A percentile compares a stretch with the other conserved stretches of the same genome.
These are phyloP conservation scores for Campaea margaritaria DNA, from an alignment of 2,888 invertebrate species.

Conservation along the genomic window DNA sequence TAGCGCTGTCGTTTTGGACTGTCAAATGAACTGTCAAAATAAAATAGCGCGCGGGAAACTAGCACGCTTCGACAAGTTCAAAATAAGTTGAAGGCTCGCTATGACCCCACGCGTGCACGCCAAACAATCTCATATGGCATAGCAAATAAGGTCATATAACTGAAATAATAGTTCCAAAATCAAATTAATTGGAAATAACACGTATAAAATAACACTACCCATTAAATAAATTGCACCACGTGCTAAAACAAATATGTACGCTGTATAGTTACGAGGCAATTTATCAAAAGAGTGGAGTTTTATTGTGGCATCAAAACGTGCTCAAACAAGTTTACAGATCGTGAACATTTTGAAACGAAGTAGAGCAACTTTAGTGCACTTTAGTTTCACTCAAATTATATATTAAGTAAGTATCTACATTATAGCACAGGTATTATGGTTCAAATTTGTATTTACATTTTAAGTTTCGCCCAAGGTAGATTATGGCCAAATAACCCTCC, in stretches of 20 bases:
- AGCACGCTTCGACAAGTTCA: too few relatives aligned
- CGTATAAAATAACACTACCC: slow-evolving; percentile 1
- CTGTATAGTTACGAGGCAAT: slow-evolving; percentile 9
- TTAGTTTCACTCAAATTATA: not conserved
- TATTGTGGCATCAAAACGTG: slow-evolving; percentile 13
- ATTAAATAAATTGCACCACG: slow-evolving; percentile 8
- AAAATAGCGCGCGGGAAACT: too few relatives aligned
- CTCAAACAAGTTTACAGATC: slow-evolving; percentile 2
- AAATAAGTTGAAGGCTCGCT: too few relatives aligned
- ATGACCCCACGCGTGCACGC: too few relatives aligned
- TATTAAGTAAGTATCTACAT: too few relatives aligned
- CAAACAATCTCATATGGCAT: too few relatives aligned
- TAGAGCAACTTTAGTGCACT: not conserved
- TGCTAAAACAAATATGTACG: slow-evolving; percentile 7
- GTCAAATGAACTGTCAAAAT: too few relatives aligned
- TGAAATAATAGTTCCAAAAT: not conserved
- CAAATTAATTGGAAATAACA: not conserved
- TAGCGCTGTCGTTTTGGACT: too few relatives aligned
- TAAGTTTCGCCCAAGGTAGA: too few relatives aligned
- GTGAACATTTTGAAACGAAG: slow-evolving; percentile 1
- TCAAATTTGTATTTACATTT: too few relatives aligned
- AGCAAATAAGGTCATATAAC: not conserved
- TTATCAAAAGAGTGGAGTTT: slow-evolving; percentile 6
- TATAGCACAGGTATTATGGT: too few relatives aligned
- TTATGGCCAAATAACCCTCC: too few relatives aligned